A percentile compares a stretch with the other conserved stretches of the same genome.
These are phyloP conservation scores for Acleris laterana DNA, from an alignment of 2,888 invertebrate genomes.

Conservation along the genomic window DNA sequence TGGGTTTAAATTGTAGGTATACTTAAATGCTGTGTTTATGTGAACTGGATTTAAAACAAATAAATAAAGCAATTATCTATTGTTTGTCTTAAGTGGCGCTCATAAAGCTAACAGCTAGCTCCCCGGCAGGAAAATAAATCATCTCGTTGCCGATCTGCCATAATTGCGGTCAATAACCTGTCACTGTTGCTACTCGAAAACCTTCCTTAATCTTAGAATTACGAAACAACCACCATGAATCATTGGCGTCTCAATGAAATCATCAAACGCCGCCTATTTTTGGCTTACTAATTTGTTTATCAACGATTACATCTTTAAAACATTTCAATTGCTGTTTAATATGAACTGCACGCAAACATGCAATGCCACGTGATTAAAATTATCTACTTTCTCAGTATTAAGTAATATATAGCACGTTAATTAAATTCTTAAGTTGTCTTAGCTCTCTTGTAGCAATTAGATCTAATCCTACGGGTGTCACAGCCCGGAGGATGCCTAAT, in stretches of 20 bases:
- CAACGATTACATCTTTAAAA: not conserved
- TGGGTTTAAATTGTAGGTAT: not conserved
- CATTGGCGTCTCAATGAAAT: constrained; percentile 5
- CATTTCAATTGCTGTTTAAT: not conserved
- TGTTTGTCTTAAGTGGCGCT: constrained; percentile 36
- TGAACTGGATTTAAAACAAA: constrained; percentile 9
- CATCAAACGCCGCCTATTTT: not conserved
- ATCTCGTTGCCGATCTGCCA: constrained; percentile 37
- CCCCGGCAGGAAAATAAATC: constrained; percentile 39
- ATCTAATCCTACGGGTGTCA: constrained; percentile 23
- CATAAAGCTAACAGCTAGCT: constrained; percentile 39
- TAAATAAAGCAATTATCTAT: constrained; percentile 23
- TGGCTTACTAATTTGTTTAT: not conserved
- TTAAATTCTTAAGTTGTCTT: constrained; percentile 14
- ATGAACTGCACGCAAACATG: not conserved
- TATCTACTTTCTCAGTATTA: constrained; percentile 12
- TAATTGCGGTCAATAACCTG: constrained; percentile 20
- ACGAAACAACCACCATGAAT: constrained; percentile 1
- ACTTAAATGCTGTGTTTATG: not conserved
- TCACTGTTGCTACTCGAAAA: constrained; percentile 3
- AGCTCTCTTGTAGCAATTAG: constrained; percentile 24
- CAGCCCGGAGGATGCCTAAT: constrained; percentile 24
- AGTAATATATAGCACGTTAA: constrained; percentile 5
- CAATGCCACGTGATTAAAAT: not conserved
- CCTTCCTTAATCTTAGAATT: constrained; percentile 17